These are phyloP conservation scores for Thymelicus sylvestris DNA, from an alignment of 2,888 invertebrate species.

Conservation along the genomic window DNA sequence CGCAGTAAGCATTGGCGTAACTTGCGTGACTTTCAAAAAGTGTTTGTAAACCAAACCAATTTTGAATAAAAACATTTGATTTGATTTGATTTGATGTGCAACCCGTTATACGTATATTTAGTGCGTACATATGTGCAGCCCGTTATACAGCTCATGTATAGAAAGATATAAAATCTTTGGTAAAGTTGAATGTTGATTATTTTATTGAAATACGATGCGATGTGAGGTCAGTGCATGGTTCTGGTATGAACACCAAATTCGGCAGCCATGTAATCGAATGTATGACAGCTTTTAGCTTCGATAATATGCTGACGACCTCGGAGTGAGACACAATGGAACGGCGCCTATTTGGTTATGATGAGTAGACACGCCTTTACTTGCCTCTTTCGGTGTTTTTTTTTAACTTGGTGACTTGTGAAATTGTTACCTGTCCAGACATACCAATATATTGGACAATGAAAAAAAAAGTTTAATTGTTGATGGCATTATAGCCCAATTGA, in stretches of 20 bases:
- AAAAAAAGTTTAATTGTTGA: too few species aligned
- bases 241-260: conserved; percentile 62
- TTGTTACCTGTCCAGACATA: background rate
- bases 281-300: conserved; percentile 50
- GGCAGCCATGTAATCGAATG: conserved; percentile 70
- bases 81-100: too few species aligned
- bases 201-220: background rate
- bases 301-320: conserved; percentile 65
- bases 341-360: conserved; percentile 68
- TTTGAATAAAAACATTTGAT: too few species aligned
- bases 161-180: background rate
- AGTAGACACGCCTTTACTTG: conserved; percentile 45
- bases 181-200: background rate
- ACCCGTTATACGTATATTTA: too few species aligned
- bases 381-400: background rate
- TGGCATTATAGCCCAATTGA: too few species aligned
- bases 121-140: too few species aligned
- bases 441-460: too few species aligned
- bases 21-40: too few species aligned
- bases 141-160: background rate
- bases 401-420: too few species aligned
- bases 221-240: conserved; percentile 3
- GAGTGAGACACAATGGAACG: conserved; percentile 44
- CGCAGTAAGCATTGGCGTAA: too few species aligned
- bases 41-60: too few species aligned